A percentile compares a stretch with the other conserved stretches of the same genome.
phyloP scores from a whole-genome alignment of 1,140 invertebrate species.

The Diuraphis noxia region DNA sequence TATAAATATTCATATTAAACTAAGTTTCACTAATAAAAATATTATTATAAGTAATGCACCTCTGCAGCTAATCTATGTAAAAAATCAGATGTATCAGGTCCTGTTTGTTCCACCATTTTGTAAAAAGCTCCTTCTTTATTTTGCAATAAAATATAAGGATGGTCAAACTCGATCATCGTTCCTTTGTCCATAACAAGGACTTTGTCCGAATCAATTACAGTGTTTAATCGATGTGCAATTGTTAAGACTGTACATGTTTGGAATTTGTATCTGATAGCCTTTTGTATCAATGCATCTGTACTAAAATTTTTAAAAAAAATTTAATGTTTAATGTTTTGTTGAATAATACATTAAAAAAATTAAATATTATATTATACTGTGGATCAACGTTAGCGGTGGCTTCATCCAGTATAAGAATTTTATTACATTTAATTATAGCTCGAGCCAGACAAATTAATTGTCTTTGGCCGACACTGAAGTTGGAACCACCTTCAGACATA shows the following conservation, averaged over 20 bases:
- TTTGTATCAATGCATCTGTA: slow-evolving; percentile 72
- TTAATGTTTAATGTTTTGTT: neutral
- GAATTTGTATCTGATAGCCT: slow-evolving; percentile 73
- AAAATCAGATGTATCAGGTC: slow-evolving; percentile 56
- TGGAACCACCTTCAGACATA: slow-evolving; percentile 67
- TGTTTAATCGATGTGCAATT: neutral
- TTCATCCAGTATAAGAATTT: slow-evolving; percentile 72
- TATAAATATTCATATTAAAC: neutral
- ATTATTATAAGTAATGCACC: slow-evolving; percentile 36
- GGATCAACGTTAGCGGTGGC: slow-evolving; percentile 76
- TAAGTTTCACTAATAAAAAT: neutral
- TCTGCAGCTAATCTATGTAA: slow-evolving; percentile 54
- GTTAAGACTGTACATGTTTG: slow-evolving; percentile 66
- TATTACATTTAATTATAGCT: slow-evolving; percentile 76
- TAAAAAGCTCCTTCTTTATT: slow-evolving; percentile 60
- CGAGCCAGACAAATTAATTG: slow-evolving; percentile 83
- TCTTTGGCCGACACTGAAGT: slow-evolving; percentile 83
- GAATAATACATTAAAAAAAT: neutral
- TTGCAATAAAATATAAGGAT: slow-evolving; percentile 65
- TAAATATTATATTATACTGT: slow-evolving; percentile 62
- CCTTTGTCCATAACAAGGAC: slow-evolving; percentile 74
- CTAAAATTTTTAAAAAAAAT: slow-evolving; percentile 58
- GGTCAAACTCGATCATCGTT: slow-evolving; percentile 64
- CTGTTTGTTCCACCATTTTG: slow-evolving; percentile 63
- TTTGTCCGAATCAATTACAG: neutral